Evolutionary conservation across 2,113 vertebrate species (phyloP).

Genomic region (Hiodon alosoides): DNA sequence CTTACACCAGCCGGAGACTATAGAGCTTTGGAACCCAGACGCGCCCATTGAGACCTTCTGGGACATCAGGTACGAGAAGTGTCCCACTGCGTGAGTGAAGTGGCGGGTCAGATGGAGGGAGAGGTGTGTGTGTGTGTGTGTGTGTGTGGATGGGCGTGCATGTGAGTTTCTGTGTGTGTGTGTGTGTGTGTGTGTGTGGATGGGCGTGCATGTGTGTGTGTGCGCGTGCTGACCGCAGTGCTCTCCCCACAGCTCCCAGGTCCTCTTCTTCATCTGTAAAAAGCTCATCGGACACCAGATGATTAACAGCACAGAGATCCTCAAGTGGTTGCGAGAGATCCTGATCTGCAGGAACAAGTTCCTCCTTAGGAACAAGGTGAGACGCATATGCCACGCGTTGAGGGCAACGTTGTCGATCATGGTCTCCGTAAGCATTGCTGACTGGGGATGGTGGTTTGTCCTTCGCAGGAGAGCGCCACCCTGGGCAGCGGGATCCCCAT

Average conservation of each 20-base stretch:
- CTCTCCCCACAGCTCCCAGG: conserved; percentile 79
- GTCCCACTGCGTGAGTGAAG: too few relatives aligned
- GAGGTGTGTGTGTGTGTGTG: neutral
- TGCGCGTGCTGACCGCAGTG: neutral
- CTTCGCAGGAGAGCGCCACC: conserved; percentile 73
- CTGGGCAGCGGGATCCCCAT: conserved; percentile 77
- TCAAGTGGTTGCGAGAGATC: conserved; percentile 96
- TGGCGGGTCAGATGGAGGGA: too few relatives aligned
- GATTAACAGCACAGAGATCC: conserved; percentile 93
- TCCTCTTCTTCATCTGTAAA: conserved; percentile 91
- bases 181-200: neutral
- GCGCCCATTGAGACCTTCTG: conserved; percentile 93
- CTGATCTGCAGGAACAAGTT: conserved; percentile 98
- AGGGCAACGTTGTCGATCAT: too few relatives aligned
- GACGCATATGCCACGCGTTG: too few relatives aligned
- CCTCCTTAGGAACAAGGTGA: conserved; percentile 92
- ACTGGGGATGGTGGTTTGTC: too few relatives aligned
- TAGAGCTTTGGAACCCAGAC: conserved; percentile 96
- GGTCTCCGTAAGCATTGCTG: too few relatives aligned
- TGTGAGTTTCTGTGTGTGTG: neutral
- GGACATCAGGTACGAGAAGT: conserved; percentile 83
- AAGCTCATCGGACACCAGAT: conserved; percentile 89
- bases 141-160: neutral
- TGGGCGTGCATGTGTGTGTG: neutral
- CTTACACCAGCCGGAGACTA: conserved; percentile 93